These are phyloP conservation scores for Zosterops borbonicus DNA, from an alignment of 2,113 vertebrate species.

Conservation along the genomic window DNA sequence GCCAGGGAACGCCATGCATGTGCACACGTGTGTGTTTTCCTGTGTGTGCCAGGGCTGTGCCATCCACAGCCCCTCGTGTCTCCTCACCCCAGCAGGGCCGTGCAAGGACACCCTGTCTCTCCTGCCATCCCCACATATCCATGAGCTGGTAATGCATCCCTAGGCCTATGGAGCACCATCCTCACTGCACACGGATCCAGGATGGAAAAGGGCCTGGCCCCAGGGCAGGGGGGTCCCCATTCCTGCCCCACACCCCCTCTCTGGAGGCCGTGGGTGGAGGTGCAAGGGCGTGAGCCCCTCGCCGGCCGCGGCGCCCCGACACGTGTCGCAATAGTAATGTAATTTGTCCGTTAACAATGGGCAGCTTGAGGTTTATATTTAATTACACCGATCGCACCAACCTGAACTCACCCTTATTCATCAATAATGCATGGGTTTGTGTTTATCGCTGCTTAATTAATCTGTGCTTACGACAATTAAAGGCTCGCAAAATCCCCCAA, in stretches of 20 bases:
- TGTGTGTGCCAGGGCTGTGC: background rate
- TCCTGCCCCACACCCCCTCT: background rate
- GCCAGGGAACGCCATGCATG: no score
- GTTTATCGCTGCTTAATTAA: conserved; percentile 74
- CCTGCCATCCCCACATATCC: background rate
- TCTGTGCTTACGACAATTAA: conserved; percentile 73
- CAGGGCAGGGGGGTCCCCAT: rapidly evolving
- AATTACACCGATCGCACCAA: conserved; percentile 66
- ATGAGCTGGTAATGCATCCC: rapidly evolving
- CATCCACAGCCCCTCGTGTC: rapidly evolving
- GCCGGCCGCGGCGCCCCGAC: background rate
- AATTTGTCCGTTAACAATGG: conserved; percentile 69
- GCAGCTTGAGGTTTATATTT: conserved; percentile 70
- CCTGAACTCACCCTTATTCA: conserved; percentile 65
- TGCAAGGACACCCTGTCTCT: rapidly evolving
- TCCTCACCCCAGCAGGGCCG: rapidly evolving
- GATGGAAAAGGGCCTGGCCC: rapidly evolving
- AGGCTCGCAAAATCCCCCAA: conserved; percentile 69
- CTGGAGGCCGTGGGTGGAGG: background rate
- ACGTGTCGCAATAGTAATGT: conserved; percentile 52
- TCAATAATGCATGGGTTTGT: conserved; percentile 73
- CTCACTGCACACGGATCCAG: rapidly evolving
- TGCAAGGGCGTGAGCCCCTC: background rate
- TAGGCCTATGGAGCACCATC: background rate
- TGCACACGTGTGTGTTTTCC: no score